phyloP scores from a whole-genome alignment of 1,140 invertebrate species.

The Musca domestica region DNA sequence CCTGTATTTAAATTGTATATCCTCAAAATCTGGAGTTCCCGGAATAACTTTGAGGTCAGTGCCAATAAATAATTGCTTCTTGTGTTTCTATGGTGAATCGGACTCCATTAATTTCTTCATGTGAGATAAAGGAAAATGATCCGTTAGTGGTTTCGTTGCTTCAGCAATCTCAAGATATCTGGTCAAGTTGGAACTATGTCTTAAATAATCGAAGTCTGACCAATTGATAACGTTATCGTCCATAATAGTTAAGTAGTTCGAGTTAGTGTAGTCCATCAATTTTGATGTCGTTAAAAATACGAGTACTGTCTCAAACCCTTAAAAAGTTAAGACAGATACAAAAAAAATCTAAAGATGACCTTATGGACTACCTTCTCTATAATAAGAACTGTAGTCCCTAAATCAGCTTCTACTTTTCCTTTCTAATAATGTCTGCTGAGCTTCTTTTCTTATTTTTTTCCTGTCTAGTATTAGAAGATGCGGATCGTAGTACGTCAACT shows the following conservation, averaged over 20 bases:
- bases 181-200: constrained; percentile 4
- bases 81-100: no score
- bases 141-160: neutral
- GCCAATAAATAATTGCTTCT: no score
- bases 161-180: constrained; percentile 2
- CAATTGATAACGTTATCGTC: constrained; percentile 4
- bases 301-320: no score
- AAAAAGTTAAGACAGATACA: constrained; percentile 5
- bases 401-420: constrained; percentile 24
- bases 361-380: constrained; percentile 13
- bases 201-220: no score
- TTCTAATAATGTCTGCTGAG: neutral
- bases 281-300: constrained; percentile 10
- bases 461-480: neutral
- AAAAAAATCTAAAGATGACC: neutral
- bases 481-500: no score
- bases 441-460: neutral
- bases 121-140: constrained; percentile 9
- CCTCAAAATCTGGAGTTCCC: no score
- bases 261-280: constrained; percentile 28
- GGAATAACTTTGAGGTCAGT: no score
- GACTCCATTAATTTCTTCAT: neutral
- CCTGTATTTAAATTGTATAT: no score
- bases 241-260: constrained; percentile 22
- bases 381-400: constrained; percentile 21